Conservation (phyloP, 2,888 invertebrate genomes). For the Augiades crinisus region DNA sequence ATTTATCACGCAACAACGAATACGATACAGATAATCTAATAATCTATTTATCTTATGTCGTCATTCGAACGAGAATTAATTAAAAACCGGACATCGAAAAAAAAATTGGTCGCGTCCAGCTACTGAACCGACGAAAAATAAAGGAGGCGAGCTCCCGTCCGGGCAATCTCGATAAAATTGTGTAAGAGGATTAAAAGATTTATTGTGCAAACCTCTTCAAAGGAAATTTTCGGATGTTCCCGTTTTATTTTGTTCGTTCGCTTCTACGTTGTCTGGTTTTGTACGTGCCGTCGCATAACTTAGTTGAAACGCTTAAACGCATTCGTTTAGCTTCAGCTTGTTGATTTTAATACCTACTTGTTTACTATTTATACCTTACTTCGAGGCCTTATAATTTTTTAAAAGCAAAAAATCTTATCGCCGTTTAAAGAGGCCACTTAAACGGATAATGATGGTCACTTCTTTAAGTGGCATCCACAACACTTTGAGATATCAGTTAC, state of each 20-base stretch:
- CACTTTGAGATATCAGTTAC: constrained; percentile 16
- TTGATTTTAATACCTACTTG: constrained; percentile 56
- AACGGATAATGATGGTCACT: constrained; percentile 18
- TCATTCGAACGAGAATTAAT: constrained; percentile 41
- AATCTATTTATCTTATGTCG: constrained; percentile 33
- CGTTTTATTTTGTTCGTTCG: constrained; percentile 67
- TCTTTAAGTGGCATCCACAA: constrained; percentile 15
- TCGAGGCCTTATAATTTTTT: constrained; percentile 30
- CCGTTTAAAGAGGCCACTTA: constrained; percentile 16
- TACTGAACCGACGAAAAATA: constrained; percentile 39
- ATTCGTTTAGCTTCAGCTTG: constrained; percentile 53
- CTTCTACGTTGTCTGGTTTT: constrained; percentile 53
- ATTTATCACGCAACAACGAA: constrained; percentile 20
- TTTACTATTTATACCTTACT: constrained; percentile 36
- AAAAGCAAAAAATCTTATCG: constrained; percentile 16
- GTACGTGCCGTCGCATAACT: constrained; percentile 60
- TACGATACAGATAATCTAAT: constrained; percentile 20
- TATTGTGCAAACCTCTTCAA: constrained; percentile 70
- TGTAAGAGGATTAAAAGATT: constrained; percentile 78
- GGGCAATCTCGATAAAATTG: constrained; percentile 74
- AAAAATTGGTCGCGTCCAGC: constrained; percentile 38
- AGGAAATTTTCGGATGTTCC: constrained; percentile 69
- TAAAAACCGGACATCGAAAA: constrained; percentile 45
- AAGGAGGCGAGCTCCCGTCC: constrained; percentile 41
- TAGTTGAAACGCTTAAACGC: constrained; percentile 45